Evolutionary conservation across 2,113 vertebrate genomes (phyloP), one percentile per base, ranked within the genome.

Genomic region (Apeltes quadracus): DNA sequence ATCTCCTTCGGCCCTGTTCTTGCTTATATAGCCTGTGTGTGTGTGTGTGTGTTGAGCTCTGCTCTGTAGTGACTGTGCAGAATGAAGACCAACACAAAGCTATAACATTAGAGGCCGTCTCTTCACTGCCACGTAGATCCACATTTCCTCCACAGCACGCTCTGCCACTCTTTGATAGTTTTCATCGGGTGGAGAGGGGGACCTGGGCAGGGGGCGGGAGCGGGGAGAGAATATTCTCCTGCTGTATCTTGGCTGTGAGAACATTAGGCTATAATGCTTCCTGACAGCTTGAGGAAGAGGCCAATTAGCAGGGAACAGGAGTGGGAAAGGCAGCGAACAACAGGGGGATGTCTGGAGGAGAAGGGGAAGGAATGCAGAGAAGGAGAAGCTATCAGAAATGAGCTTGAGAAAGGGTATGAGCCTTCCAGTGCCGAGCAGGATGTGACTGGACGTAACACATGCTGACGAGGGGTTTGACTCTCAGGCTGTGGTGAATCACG

Each of bases 231-330:
- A 58, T 66, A 23, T 73, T 79, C 83, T 89, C 88, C 89, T 81
- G 85, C 84, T 89, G 90, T 77, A 90, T 72, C 82, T 84, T 81
- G 83, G 81, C 77, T 56, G 75, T 77, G 86, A 85, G 77, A 87
- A 89, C 68, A 87, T 73, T 63, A 74, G 69, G 57, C 72, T 43
- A 43, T 87, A 90, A 91, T 82, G 78, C 64, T 34, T 83, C 73
- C 79, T 88, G 89, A 91, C 90, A 91, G 87, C 68, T 79, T 76
- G 64, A 90, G 87, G 89, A 92, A 90, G 74, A 86, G 50, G 80
- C 84, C 87, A 88, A 89, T 92, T 91, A 91, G 86, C 75, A 44
- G 67, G 41, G 51, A 81, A 88, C 46, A 70, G 58, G 59, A 71
- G 72, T 20, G 75, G 61, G 72, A 82, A 68, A 4, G n/a, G 78